These are phyloP conservation scores for Gymnogyps californianus DNA, from an alignment of 2,113 vertebrate species.

Conservation along the genomic window DNA sequence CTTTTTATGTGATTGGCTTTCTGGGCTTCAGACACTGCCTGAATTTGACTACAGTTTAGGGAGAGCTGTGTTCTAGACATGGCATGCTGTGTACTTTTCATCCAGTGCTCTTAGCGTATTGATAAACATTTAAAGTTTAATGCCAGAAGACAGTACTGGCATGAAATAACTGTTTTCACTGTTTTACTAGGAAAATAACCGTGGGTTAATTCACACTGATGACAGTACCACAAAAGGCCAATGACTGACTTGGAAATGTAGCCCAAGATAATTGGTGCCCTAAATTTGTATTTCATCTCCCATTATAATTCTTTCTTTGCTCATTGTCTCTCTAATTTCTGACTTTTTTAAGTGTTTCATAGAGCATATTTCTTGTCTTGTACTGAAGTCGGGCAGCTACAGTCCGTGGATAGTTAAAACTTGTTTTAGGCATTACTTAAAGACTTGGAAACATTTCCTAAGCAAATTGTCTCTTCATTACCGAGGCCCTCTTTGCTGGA, in stretches of 20 bases:
- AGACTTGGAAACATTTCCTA: not conserved
- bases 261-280: not conserved
- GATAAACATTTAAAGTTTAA: not conserved
- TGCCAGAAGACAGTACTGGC: not conserved
- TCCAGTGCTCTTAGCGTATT: not conserved
- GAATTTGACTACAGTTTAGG: not conserved
- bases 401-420: not conserved
- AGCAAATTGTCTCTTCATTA: not conserved
- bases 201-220: not conserved
- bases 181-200: not conserved
- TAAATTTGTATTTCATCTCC: not conserved
- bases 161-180: not conserved
- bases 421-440: not conserved
- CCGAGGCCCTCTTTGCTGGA: not conserved
- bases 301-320: not conserved
- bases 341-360: not conserved
- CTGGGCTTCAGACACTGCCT: not conserved
- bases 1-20: not conserved
- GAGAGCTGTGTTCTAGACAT: not conserved
- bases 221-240: not conserved
- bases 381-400: not conserved
- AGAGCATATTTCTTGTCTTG: not conserved
- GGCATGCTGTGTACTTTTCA: not conserved
- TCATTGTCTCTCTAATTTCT: not conserved
- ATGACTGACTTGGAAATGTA: not conserved